Conservation (phyloP, 2,888 invertebrate genomes). For the Pycnomerus fuliginosus region DNA sequence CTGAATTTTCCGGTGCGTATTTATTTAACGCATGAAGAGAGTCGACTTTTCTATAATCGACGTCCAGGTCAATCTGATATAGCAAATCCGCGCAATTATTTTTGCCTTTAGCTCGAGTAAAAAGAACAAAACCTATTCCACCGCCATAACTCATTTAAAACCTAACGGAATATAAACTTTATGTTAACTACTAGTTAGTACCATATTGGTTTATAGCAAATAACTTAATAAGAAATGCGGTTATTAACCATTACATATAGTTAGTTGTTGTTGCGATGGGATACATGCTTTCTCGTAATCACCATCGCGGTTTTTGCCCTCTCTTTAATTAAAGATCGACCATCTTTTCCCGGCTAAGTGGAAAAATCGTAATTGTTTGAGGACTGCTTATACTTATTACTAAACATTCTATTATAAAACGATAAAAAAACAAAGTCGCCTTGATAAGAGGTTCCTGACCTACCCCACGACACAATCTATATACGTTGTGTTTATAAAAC, state of each 20-base stretch:
- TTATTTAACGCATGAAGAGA: constrained; percentile 4
- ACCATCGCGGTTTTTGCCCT: constrained; percentile 13
- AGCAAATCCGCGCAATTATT: constrained; percentile 34
- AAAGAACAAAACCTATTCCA: constrained; percentile 14
- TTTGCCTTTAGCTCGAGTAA: constrained; percentile 14
- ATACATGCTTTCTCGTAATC: constrained; percentile 21
- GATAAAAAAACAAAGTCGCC: constrained; percentile 22
- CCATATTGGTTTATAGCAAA: constrained; percentile 21
- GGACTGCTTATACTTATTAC: constrained; percentile 22
- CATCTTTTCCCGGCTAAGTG: background rate
- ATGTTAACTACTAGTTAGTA: constrained; percentile 21
- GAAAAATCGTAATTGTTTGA: constrained; percentile 20
- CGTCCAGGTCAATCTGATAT: constrained; percentile 38
- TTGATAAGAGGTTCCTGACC: constrained; percentile 52
- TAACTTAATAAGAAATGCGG: constrained; percentile 25
- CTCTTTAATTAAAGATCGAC: background rate
- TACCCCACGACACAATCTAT: constrained; percentile 42
- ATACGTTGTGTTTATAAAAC: too few species aligned
- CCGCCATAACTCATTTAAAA: constrained; percentile 35
- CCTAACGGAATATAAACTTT: constrained; percentile 31
- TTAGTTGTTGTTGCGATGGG: constrained; percentile 12
- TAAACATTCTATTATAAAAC: constrained; percentile 36
- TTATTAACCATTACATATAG: constrained; percentile 25
- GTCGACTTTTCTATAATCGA: constrained; percentile 23
- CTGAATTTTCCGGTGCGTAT: constrained; percentile 1